Conservation (phyloP, 2,113 vertebrate genomes). For the Hippocampus abdominalis region DNA sequence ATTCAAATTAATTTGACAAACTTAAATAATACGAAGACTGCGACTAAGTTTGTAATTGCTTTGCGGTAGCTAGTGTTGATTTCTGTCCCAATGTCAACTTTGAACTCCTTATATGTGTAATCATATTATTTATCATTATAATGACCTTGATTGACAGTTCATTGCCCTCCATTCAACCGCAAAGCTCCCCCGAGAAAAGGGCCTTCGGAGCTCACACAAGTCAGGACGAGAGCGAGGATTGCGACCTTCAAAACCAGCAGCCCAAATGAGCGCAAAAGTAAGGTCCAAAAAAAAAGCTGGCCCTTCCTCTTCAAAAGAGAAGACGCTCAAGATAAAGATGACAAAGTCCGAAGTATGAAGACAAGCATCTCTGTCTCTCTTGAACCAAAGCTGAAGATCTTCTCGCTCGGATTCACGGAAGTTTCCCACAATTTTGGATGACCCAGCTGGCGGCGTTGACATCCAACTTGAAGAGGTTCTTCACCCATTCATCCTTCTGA, state of each 20-base stretch:
- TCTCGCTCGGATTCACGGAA: conserved; percentile 7
- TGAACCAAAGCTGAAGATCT: background rate
- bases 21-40: background rate
- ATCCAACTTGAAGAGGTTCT: conserved; percentile 66
- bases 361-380: background rate
- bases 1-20: background rate
- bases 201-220: background rate
- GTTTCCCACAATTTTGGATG: conserved; percentile 43
- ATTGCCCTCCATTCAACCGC: background rate
- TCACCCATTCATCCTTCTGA: conserved; percentile 69
- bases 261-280: background rate
- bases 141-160: background rate
- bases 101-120: background rate
- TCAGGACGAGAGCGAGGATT: background rate
- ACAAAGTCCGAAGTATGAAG: background rate
- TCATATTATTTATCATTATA: background rate
- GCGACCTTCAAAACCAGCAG: background rate
- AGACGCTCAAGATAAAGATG: conserved; percentile 3
- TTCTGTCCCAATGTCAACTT: background rate
- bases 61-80: background rate
- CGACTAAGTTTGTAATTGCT: background rate
- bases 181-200: background rate
- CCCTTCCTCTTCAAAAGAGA: background rate
- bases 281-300: conserved; percentile 6
- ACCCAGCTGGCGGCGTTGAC: conserved; percentile 63